Evolutionary conservation across 2,113 vertebrate species (phyloP).

Genomic region (Rhinogobius similis): DNA sequence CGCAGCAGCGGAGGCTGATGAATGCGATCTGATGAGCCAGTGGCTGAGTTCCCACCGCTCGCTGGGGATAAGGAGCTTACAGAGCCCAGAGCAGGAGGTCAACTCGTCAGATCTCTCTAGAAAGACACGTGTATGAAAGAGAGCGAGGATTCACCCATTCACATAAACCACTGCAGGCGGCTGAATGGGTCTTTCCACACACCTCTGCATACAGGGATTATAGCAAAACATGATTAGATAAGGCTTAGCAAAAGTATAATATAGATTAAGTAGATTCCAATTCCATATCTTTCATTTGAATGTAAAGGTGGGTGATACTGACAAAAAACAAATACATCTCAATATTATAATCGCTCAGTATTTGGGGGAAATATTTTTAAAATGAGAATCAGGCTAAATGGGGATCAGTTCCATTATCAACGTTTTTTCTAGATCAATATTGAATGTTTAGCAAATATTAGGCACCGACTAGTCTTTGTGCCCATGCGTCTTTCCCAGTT

Average conservation of each 20-base stretch:
- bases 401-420: neutral
- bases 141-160: slow-evolving; percentile 24
- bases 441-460: too few relatives aligned
- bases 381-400: neutral
- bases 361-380: neutral
- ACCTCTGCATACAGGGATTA: slow-evolving; percentile 11
- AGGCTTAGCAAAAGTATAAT: neutral
- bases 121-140: slow-evolving; percentile 35
- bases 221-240: neutral
- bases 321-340: neutral
- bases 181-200: slow-evolving; percentile 9
- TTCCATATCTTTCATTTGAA: neutral
- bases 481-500: too few relatives aligned
- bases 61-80: slow-evolving; percentile 66
- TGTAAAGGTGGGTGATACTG: neutral
- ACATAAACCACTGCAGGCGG: slow-evolving; percentile 1
- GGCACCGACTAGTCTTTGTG: too few relatives aligned
- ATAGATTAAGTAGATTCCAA: neutral
- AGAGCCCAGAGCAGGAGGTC: slow-evolving; percentile 51
- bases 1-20: slow-evolving; percentile 27
- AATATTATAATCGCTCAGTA: neutral
- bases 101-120: slow-evolving; percentile 61
- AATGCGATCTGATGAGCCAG: slow-evolving; percentile 34
- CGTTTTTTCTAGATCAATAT: too few relatives aligned
- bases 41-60: slow-evolving; percentile 56